Conservation (phyloP, 2,113 vertebrate genomes). For the Amphilophus citrinellus region DNA sequence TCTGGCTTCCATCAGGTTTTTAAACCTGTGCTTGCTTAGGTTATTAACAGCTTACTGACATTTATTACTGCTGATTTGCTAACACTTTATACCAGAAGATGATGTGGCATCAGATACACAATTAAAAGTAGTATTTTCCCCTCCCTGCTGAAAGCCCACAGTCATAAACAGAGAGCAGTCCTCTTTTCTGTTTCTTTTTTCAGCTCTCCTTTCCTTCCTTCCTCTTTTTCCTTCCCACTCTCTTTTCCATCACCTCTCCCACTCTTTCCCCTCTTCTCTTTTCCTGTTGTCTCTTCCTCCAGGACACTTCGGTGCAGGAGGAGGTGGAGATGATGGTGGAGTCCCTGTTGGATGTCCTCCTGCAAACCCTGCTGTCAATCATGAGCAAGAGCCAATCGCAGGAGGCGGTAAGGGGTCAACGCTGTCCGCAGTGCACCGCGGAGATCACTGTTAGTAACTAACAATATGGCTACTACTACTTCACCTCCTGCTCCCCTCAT, state of each 20-base stretch:
- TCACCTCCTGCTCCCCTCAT: slow-evolving; percentile 64
- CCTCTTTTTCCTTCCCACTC: not conserved
- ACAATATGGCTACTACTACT: slow-evolving; percentile 89
- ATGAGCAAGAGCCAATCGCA: slow-evolving; percentile 99
- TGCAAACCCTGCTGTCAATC: slow-evolving; percentile 96
- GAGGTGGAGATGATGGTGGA: slow-evolving; percentile 99
- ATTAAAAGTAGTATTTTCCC: fast-evolving
- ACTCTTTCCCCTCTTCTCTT: not conserved
- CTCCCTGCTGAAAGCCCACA: fast-evolving
- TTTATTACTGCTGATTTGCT: no score
- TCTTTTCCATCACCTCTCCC: not conserved
- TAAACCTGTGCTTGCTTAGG: no score
- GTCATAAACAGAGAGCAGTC: not conserved
- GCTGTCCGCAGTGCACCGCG: slow-evolving; percentile 99
- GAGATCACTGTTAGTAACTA: slow-evolving; percentile 99
- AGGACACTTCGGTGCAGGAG: slow-evolving; percentile 95
- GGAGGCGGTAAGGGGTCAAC: slow-evolving; percentile 99
- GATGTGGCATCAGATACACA: fast-evolving
- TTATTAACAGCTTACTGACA: no score
- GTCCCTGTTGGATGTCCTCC: slow-evolving; percentile 97
- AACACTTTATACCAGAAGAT: no score
- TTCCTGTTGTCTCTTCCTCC: slow-evolving; percentile 8
- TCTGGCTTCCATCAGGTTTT: no score
- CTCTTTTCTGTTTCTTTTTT: not conserved
- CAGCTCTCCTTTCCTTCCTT: not conserved